Evolutionary conservation across 2,888 invertebrate genomes (phyloP).

Genomic region (Mesorhabditis belari): DNA sequence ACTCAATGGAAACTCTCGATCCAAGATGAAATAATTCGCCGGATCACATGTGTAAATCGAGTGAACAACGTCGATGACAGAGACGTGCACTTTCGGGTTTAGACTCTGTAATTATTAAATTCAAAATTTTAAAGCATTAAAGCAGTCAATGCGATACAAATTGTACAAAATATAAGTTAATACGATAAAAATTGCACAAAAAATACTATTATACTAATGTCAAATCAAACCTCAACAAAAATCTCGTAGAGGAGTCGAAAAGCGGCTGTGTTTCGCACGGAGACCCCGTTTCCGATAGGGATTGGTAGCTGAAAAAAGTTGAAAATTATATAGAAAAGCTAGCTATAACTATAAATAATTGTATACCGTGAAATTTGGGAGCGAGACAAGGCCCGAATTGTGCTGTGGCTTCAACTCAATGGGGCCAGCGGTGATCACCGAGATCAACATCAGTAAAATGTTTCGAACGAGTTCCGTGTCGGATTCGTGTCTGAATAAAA

Average conservation of each 20-base stretch:
- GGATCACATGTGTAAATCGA: slow-evolving; percentile 94
- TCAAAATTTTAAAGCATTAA: not conserved
- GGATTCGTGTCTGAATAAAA: slow-evolving; percentile 11
- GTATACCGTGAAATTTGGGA: slow-evolving; percentile 70
- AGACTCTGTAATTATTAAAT: slow-evolving; percentile 11
- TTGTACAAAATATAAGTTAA: slow-evolving; percentile 1
- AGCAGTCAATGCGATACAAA: not conserved
- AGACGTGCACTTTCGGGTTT: slow-evolving; percentile 13
- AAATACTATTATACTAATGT: too few species aligned
- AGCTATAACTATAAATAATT: too few species aligned
- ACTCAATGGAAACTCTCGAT: slow-evolving; percentile 87
- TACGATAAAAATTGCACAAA: not conserved
- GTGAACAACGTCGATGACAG: slow-evolving; percentile 78
- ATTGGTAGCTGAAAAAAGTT: slow-evolving; percentile 69
- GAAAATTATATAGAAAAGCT: not conserved
- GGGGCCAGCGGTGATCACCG: slow-evolving; percentile 24
- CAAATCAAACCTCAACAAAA: slow-evolving; percentile 73
- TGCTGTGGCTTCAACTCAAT: slow-evolving; percentile 25
- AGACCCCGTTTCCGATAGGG: slow-evolving; percentile 74
- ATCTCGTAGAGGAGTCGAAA: slow-evolving; percentile 91
- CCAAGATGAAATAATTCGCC: slow-evolving; percentile 95
- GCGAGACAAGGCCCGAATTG: slow-evolving; percentile 50
- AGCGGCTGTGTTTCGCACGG: slow-evolving; percentile 88
- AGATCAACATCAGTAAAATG: slow-evolving; percentile 28
- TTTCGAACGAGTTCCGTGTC: slow-evolving; percentile 33